phyloP scores from a whole-genome alignment of 2,113 vertebrate genomes.

The Colinus virginianus region DNA sequence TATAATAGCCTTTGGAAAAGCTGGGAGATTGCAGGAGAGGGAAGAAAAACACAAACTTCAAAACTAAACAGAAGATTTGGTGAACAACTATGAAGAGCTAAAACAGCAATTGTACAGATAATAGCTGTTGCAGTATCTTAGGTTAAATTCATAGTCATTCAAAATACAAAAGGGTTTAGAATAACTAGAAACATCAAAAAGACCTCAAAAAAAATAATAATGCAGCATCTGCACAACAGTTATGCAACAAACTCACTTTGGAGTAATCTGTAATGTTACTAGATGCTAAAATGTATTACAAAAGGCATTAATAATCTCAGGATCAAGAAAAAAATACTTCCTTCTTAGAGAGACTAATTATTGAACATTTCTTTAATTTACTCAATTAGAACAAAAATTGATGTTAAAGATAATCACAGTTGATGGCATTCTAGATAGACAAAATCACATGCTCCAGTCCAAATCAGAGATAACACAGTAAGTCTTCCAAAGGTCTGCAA shows the following conservation, averaged over 20 bases:
- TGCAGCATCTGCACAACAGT: slow-evolving; percentile 15
- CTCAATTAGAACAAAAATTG: not conserved
- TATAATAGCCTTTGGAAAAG: not conserved
- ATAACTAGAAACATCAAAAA: not conserved
- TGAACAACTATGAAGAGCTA: not conserved
- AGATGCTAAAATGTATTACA: not conserved
- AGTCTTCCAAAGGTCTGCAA: not conserved
- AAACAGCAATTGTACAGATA: not conserved
- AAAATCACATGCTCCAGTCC: not conserved
- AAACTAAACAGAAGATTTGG: not conserved
- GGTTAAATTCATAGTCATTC: not conserved
- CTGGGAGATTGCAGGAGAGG: not conserved
- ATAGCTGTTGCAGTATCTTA: not conserved
- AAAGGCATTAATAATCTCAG: not conserved
- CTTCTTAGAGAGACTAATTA: not conserved
- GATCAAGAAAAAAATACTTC: not conserved
- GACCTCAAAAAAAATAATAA: not conserved
- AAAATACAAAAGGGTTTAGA: not conserved
- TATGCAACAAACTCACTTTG: slow-evolving; percentile 35
- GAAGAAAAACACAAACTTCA: not conserved
- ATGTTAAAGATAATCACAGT: not conserved
- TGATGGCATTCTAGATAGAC: not conserved
- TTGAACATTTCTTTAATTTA: no score
- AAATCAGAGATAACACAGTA: not conserved
- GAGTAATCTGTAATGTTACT: not conserved